Percentiles rank a stretch among this genome's conserved stretches.
phyloP scores from a whole-genome alignment of 2,888 invertebrate species.

The Hemicrepidius hirtus region DNA sequence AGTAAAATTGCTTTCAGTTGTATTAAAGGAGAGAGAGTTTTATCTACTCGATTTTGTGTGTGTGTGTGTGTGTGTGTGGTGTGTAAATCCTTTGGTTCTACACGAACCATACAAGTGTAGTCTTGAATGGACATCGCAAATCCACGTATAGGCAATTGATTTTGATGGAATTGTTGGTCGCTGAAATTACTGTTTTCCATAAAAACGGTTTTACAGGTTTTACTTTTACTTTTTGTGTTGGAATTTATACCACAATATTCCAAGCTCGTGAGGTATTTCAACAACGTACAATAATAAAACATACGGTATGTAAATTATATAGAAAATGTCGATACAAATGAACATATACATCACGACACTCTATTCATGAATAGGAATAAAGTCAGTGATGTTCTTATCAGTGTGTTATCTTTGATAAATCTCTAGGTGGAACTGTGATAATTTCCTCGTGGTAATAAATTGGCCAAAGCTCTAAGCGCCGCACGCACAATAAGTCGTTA shows the following conservation, averaged over 20 bases:
- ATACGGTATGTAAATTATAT: conserved; percentile 5
- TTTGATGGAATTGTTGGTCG: conserved; percentile 18
- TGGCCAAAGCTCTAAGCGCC: conserved; percentile 5
- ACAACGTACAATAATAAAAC: not conserved
- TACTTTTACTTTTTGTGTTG: not conserved
- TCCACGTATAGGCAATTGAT: conserved; percentile 14
- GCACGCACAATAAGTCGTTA: conserved; percentile 25
- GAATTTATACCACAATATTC: conserved; percentile 1
- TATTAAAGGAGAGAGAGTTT: not conserved
- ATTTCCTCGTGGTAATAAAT: conserved; percentile 29
- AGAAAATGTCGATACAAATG: conserved; percentile 20
- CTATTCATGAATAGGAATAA: conserved; percentile 17
- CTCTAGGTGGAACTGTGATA: conserved; percentile 8
- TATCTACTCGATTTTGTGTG: not conserved
- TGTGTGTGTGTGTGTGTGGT: not conserved
- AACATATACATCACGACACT: conserved; percentile 2
- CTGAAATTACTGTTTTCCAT: not conserved
- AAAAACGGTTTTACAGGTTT: not conserved
- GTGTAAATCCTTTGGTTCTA: conserved; percentile 8
- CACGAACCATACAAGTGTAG: conserved; percentile 10
- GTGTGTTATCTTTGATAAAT: conserved; percentile 8
- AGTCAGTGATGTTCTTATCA: not conserved
- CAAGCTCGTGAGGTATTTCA: not conserved
- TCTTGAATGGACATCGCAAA: conserved; percentile 20
- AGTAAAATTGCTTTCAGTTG: conserved; percentile 8